Conservation (phyloP, 2,113 vertebrate species). For the Zonotrichia leucophrys region DNA sequence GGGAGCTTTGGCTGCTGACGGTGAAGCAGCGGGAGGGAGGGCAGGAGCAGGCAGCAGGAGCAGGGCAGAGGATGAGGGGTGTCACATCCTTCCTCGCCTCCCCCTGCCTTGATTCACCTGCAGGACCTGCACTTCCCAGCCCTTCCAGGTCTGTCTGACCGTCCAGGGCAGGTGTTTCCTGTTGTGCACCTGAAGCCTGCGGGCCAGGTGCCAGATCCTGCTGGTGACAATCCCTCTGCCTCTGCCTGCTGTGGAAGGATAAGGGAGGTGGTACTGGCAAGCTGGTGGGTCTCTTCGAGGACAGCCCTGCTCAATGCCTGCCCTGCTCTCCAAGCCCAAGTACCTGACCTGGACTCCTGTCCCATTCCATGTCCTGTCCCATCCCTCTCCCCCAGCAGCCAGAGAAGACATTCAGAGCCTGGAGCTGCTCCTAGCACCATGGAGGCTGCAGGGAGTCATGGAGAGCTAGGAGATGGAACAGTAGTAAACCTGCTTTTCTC, state of each 20-base stretch:
- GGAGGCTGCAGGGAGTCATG: not conserved
- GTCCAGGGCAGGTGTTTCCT: not conserved
- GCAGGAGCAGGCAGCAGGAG: not conserved
- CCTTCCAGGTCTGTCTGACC: not conserved
- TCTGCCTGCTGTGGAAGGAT: not conserved
- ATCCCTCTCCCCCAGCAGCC: not conserved
- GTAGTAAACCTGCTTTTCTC: not conserved
- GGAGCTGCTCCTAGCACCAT: not conserved
- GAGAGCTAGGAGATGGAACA: not conserved
- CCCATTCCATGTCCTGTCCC: not conserved
- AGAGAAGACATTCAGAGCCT: not conserved
- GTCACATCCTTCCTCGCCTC: fast-evolving
- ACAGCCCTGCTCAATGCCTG: not conserved
- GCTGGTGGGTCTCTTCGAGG: not conserved
- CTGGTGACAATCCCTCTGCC: not conserved
- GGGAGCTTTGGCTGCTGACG: not conserved
- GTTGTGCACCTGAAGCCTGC: no score
- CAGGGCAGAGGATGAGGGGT: not conserved
- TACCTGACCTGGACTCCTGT: not conserved
- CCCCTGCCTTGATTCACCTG: not conserved
- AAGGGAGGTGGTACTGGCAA: not conserved
- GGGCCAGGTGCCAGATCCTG: not conserved
- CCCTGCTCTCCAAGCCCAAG: not conserved
- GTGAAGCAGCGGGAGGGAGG: fast-evolving
- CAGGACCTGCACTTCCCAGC: not conserved